These are phyloP conservation scores for Oreonectes daqikongensis DNA, from an alignment of 2,797 vertebrate species.

Conservation along the genomic window DNA sequence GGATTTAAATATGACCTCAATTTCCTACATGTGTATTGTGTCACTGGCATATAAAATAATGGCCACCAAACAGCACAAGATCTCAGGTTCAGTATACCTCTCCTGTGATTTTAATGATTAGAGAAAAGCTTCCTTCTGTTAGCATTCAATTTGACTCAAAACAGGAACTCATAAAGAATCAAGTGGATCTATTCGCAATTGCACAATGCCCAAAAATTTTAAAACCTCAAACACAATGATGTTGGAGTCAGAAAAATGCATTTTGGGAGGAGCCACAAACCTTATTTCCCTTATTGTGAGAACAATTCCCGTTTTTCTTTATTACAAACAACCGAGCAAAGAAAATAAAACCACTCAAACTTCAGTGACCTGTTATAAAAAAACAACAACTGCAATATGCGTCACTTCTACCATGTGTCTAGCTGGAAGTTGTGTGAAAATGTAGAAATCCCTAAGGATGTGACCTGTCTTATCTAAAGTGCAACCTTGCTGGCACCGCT, in stretches of 20 bases:
- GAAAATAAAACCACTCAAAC: not conserved
- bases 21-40: not conserved
- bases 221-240: slow-evolving; percentile 24
- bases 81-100: slow-evolving; percentile 8
- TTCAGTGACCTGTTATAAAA: not conserved
- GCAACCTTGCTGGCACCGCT: slow-evolving; percentile 34
- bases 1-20: not conserved
- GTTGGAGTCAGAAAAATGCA: not conserved
- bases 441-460: slow-evolving; percentile 30
- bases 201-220: slow-evolving; percentile 37
- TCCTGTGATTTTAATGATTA: slow-evolving; percentile 28
- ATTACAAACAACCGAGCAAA: slow-evolving; percentile 9
- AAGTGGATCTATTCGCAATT: not conserved
- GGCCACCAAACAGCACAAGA: slow-evolving; percentile 14
- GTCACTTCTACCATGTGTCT: not conserved
- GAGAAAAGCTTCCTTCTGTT: slow-evolving; percentile 1
- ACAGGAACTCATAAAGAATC: slow-evolving; percentile 26
- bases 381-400: not conserved
- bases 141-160: not conserved
- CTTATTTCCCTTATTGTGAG: slow-evolving; percentile 39
- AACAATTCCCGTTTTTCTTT: slow-evolving; percentile 47
- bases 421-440: slow-evolving; percentile 13
- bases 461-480: slow-evolving; percentile 42
- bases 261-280: slow-evolving; percentile 18
- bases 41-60: slow-evolving; percentile 18